phyloP scores from a whole-genome alignment of 2,888 invertebrate species.

The Yponomeuta sedellus region DNA sequence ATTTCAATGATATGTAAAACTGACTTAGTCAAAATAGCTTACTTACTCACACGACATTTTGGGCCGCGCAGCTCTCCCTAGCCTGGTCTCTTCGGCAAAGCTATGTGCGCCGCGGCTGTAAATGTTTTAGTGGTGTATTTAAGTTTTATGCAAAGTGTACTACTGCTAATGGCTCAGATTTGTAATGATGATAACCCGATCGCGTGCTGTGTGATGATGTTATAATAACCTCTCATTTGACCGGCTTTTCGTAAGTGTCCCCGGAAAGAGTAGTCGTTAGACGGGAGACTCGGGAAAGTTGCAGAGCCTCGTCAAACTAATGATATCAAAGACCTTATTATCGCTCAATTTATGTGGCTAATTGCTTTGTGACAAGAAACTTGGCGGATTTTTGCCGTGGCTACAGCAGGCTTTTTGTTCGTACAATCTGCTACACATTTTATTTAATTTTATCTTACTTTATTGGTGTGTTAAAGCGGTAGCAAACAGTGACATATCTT shows the following conservation, averaged over 20 bases:
- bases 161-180: conserved; percentile 9
- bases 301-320: background rate
- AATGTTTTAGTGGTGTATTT: conserved; percentile 11
- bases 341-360: background rate
- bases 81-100: background rate
- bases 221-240: conserved; percentile 1
- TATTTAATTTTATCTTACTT: too few species aligned
- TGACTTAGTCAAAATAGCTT: too few species aligned
- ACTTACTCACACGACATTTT: background rate
- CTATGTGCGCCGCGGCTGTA: background rate
- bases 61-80: background rate
- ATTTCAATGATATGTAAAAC: too few species aligned
- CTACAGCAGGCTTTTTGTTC: too few species aligned
- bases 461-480: too few species aligned
- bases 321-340: background rate
- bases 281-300: background rate
- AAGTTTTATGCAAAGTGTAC: conserved; percentile 12
- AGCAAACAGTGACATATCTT: too few species aligned
- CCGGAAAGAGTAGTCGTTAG: background rate
- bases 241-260: background rate
- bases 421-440: too few species aligned
- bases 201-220: conserved; percentile 13
- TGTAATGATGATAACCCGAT: conserved; percentile 16
- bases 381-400: too few species aligned
- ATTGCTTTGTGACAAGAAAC: background rate